Evolutionary conservation across 2,113 vertebrate species (phyloP).

Genomic region (Macaca mulatta): DNA sequence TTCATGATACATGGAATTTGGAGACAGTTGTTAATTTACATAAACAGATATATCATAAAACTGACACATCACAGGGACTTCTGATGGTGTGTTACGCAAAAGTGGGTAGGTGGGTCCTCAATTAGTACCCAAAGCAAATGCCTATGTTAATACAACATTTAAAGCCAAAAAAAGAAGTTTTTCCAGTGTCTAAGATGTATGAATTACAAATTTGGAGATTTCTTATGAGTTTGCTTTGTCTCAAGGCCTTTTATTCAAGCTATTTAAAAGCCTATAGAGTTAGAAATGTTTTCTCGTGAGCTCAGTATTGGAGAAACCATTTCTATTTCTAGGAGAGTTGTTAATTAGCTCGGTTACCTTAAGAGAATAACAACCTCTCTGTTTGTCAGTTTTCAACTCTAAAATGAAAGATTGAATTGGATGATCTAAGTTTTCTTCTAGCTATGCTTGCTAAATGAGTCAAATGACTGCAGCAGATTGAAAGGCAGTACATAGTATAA

Average conservation of each 20-base stretch:
- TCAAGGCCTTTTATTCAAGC: conserved; percentile 35
- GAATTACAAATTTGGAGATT: background rate
- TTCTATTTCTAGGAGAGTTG: conserved; percentile 17
- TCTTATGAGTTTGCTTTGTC: background rate
- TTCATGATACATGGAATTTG: background rate
- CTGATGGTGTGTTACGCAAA: background rate
- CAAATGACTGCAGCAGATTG: background rate
- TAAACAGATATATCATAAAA: background rate
- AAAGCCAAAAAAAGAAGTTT: background rate
- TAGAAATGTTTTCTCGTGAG: background rate
- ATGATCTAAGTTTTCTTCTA: conserved; percentile 32
- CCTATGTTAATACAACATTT: background rate
- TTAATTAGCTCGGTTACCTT: conserved; percentile 62
- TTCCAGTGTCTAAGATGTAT: background rate
- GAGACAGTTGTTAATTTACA: background rate
- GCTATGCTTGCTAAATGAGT: conserved; percentile 14
- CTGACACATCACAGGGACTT: background rate
- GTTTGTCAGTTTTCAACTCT: conserved; percentile 50
- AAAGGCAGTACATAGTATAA: background rate
- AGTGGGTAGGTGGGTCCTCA: background rate
- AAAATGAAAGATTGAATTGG: conserved; percentile 6
- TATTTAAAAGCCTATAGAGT: conserved; percentile 40
- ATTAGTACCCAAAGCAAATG: background rate
- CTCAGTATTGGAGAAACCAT: background rate
- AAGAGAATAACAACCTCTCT: conserved; percentile 40